Conservation (phyloP, 1,140 invertebrate species). For the Apolygus lucorum region DNA sequence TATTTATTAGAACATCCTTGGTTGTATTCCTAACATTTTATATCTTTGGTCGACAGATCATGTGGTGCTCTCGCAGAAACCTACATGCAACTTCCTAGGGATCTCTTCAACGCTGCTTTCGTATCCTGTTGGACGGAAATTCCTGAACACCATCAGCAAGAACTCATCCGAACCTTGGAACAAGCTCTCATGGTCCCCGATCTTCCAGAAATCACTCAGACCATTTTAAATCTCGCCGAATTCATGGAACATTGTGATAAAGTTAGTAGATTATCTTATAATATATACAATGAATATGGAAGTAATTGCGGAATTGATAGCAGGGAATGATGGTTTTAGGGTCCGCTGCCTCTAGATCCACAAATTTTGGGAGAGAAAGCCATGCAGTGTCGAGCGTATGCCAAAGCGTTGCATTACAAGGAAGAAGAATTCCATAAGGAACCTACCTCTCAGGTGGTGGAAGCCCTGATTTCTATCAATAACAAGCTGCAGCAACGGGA, state of each 20-base stretch:
- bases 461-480: slow-evolving; percentile 93
- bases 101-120: slow-evolving; percentile 97
- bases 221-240: slow-evolving; percentile 93
- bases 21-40: too few relatives aligned
- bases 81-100: slow-evolving; percentile 85
- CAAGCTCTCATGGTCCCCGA: slow-evolving; percentile 87
- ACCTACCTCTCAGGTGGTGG: slow-evolving; percentile 73
- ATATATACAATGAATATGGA: neutral
- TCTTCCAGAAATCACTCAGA: slow-evolving; percentile 94
- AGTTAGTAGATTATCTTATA: slow-evolving; percentile 31
- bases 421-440: slow-evolving; percentile 85
- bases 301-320: neutral
- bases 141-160: slow-evolving; percentile 66
- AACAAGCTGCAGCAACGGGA: slow-evolving; percentile 98
- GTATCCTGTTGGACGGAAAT: slow-evolving; percentile 98
- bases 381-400: slow-evolving; percentile 65
- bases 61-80: slow-evolving; percentile 88
- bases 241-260: slow-evolving; percentile 99
- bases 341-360: slow-evolving; percentile 81
- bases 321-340: slow-evolving; percentile 46
- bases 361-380: slow-evolving; percentile 71
- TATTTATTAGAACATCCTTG: too few relatives aligned
- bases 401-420: slow-evolving; percentile 97
- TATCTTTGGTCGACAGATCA: slow-evolving; percentile 45
- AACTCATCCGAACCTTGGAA: slow-evolving; percentile 78